phyloP scores from a whole-genome alignment of 2,113 vertebrate genomes.

The Opisthocomus hoazin region DNA sequence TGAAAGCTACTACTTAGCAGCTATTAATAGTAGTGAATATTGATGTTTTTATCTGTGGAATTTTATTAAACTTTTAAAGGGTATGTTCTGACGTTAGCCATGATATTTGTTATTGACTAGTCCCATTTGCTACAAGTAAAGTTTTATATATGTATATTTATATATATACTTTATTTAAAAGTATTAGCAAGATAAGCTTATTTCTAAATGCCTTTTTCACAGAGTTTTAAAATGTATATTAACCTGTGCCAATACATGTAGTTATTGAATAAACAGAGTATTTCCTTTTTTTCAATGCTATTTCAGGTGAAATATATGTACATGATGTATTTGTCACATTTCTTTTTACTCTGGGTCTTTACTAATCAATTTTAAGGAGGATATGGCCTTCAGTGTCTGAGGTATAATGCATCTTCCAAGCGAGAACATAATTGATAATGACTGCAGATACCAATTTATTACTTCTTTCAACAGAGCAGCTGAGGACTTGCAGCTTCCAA shows the following conservation, averaged over 20 bases:
- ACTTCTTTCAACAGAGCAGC: background rate
- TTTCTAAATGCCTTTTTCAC: background rate
- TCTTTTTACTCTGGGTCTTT: background rate
- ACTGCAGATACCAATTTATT: background rate
- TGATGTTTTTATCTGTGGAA: background rate
- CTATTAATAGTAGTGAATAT: background rate
- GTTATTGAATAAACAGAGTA: background rate
- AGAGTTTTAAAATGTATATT: background rate
- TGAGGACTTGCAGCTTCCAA: background rate
- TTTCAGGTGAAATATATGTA: background rate
- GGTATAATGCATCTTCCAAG: background rate
- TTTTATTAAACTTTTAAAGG: background rate
- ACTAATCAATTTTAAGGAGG: background rate
- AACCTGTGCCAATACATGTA: background rate
- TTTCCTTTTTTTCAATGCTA: background rate
- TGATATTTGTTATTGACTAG: background rate
- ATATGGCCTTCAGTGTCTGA: background rate
- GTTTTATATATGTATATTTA: too few relatives aligned
- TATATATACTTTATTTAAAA: background rate
- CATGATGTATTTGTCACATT: background rate
- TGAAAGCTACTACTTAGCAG: background rate
- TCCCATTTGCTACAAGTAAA: background rate
- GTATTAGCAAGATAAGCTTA: background rate
- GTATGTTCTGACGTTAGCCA: background rate
- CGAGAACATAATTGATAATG: background rate